A percentile compares a stretch with the other conserved stretches of the same genome.
These are phyloP conservation scores for Zelleria hepariella DNA, from an alignment of 2,888 invertebrate genomes.

Conservation along the genomic window DNA sequence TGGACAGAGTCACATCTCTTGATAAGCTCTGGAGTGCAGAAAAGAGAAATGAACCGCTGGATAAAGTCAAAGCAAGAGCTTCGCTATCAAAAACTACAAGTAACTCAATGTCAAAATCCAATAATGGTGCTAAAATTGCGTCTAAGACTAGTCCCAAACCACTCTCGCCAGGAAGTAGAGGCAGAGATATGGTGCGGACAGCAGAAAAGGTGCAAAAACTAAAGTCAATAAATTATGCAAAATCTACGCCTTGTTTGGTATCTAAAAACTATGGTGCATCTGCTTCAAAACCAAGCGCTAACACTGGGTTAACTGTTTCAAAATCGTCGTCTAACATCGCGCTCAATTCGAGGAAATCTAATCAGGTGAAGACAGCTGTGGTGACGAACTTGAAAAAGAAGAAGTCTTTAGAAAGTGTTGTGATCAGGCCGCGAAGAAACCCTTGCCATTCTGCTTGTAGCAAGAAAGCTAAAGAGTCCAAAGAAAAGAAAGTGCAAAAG, in stretches of 20 bases:
- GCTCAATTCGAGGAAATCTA: conserved; percentile 31
- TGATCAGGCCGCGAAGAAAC: conserved; percentile 40
- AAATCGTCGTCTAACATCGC: conserved; percentile 47
- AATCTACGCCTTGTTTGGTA: conserved; percentile 42
- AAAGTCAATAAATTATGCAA: conserved; percentile 44
- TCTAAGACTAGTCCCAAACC: conserved; percentile 21
- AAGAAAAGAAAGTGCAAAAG: conserved; percentile 40
- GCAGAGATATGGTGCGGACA: conserved; percentile 62
- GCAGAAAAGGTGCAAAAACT: conserved; percentile 58
- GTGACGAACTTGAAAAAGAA: conserved; percentile 51
- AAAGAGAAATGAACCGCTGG: conserved; percentile 59
- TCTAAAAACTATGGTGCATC: conserved; percentile 29
- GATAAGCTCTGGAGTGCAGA: conserved; percentile 70
- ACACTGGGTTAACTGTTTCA: conserved; percentile 30
- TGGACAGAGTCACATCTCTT: conserved; percentile 65
- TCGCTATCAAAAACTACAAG: conserved; percentile 25
- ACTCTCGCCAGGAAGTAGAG: conserved; percentile 35
- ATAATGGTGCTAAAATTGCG: conserved; percentile 19
- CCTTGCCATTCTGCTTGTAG: conserved; percentile 49
- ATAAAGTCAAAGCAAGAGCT: conserved; percentile 40
- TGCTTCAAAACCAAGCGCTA: conserved; percentile 24
- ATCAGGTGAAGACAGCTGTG: conserved; percentile 46
- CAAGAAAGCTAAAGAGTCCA: conserved; percentile 47
- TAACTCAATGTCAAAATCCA: not conserved
- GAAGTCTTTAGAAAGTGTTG: conserved; percentile 34